These are phyloP conservation scores for Acanthoscelides obtectus DNA, from an alignment of 2,888 invertebrate genomes.

Conservation along the genomic window DNA sequence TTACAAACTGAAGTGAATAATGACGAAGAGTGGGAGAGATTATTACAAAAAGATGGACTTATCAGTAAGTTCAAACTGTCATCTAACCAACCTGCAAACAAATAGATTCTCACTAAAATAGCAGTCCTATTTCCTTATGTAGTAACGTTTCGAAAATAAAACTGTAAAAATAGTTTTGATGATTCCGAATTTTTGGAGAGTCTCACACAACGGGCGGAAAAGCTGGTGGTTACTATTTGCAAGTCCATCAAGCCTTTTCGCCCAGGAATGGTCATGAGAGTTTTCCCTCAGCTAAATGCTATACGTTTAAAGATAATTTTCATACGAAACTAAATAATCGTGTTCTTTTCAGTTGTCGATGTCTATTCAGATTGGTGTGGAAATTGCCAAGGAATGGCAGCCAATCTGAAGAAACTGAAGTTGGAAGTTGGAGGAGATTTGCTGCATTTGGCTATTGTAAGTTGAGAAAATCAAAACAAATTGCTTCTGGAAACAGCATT, in stretches of 20 bases:
- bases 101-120: too few species aligned
- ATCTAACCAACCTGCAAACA: constrained; percentile 26
- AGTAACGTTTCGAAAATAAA: too few species aligned
- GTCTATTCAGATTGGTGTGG: constrained; percentile 91
- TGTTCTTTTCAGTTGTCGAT: constrained; percentile 64
- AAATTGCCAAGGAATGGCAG: constrained; percentile 80
- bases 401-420: constrained; percentile 79
- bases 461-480: constrained; percentile 22
- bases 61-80: constrained; percentile 53
- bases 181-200: too few species aligned
- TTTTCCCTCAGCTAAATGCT: too few species aligned
- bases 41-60: constrained; percentile 70
- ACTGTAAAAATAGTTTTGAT: too few species aligned
- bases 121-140: too few species aligned
- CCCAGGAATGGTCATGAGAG: too few species aligned
- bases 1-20: constrained; percentile 74
- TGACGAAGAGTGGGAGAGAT: constrained; percentile 82
- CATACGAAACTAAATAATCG: constrained; percentile 52
- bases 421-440: constrained; percentile 82
- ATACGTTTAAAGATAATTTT: too few species aligned
- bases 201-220: too few species aligned
- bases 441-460: constrained; percentile 72
- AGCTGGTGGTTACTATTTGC: too few species aligned
- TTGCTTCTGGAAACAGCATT: neutral
- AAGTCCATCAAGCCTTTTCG: neutral